Conservation (phyloP, 2,113 vertebrate genomes). For the Silurus asotus region DNA sequence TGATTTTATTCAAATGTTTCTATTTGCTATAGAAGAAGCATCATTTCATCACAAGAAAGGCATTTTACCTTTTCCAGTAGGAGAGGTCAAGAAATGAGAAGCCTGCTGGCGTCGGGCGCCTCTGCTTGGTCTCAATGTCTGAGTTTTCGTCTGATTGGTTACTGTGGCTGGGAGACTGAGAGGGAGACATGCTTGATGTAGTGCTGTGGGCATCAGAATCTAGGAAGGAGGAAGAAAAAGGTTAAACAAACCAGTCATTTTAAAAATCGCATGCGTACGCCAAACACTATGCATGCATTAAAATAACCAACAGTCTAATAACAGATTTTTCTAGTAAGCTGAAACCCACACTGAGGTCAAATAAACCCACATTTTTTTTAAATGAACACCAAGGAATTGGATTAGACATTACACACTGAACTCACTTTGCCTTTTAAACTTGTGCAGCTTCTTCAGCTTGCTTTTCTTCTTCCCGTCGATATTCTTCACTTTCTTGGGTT, state of each 20-base stretch:
- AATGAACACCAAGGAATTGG: not conserved
- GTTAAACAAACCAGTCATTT: too few relatives aligned
- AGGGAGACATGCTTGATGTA: conserved; percentile 77
- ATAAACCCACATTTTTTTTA: too few relatives aligned
- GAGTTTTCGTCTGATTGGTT: conserved; percentile 79
- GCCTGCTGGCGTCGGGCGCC: conserved; percentile 67
- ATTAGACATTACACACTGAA: not conserved
- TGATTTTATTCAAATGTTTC: too few relatives aligned
- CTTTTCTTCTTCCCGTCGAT: conserved; percentile 76
- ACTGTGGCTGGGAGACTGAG: conserved; percentile 79
- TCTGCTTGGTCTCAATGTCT: conserved; percentile 76
- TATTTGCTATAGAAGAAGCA: too few relatives aligned
- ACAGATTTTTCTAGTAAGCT: too few relatives aligned
- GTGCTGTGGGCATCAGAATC: conserved; percentile 80
- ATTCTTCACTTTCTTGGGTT: conserved; percentile 79
- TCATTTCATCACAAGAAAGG: too few relatives aligned
- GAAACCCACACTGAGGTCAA: too few relatives aligned
- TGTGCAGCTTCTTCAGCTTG: conserved; percentile 75
- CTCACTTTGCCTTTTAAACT: conserved; percentile 78
- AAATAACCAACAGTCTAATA: not conserved
- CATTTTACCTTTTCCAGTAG: conserved; percentile 77
- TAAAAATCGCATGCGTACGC: not conserved
- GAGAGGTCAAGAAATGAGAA: conserved; percentile 79
- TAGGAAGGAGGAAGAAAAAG: conserved; percentile 45
- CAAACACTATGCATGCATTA: not conserved